Evolutionary conservation across 1,140 invertebrate genomes (phyloP), one percentile per base, ranked within the genome.

Genomic region (Euwallacea fornicatus): DNA sequence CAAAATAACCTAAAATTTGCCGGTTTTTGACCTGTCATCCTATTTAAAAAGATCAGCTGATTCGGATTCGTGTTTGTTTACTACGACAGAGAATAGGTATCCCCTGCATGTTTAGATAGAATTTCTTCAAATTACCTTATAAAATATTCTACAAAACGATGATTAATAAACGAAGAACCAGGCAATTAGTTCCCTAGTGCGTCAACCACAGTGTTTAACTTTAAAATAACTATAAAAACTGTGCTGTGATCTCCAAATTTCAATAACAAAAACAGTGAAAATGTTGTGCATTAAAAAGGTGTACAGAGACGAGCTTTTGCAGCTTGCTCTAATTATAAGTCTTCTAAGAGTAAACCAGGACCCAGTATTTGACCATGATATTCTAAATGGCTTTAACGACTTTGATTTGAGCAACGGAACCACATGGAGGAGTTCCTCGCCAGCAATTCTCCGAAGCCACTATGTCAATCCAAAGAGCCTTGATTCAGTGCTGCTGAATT

Each of bases 231-330:
- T 60, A 33, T 54, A 56, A 70, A 47, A 43, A 63, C 33, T 46
- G 46, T 62, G 16, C 42, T 66, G 4, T 13, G 42, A 10, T 44
- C 21, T 50, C 13, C 11, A 2, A 47, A 33, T 42, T 60, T 53
- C 21, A 67, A 6, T 47, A 59, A 61, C 16, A 66, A 55, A 68
- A 59, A 77, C 74, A 69, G 21, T 33, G 21, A 33, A 33, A 33
- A 91, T 93, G 90, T 83, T 91, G 78, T 87, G 86, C 66, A 79
- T 91, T 71, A 93, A 92, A 81, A 93, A 93, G 80, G 79, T 91
- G 6, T 90, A 90, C 73, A 85, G 88, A 13, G 91, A 94, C 77
- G 92, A 93, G 82, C 82, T 94, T 59, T 82, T 95, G 13, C 89
- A 93, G 74, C 82, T 95, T 7, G 91, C 92, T 7, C 81, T 95